phyloP scores from a whole-genome alignment of 2,888 invertebrate genomes.

The Dyspetes luteomarginatus region DNA sequence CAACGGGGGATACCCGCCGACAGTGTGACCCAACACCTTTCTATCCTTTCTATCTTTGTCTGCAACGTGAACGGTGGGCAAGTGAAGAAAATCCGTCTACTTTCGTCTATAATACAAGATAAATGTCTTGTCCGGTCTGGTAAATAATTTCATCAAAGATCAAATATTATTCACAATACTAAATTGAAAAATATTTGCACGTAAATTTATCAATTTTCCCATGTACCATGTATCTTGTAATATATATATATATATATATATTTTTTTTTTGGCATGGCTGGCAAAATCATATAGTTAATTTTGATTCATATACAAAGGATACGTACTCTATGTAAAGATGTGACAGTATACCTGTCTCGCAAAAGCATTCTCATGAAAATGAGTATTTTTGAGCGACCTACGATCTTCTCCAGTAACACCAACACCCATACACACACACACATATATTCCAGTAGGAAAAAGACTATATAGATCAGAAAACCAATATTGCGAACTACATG shows the following conservation, averaged over 20 bases:
- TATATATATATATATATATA: too few species aligned
- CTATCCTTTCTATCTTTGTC: background rate
- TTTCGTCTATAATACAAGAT: too few species aligned
- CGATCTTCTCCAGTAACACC: constrained; percentile 22
- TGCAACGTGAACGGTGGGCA: background rate
- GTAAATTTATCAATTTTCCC: background rate
- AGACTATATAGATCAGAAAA: constrained; percentile 17
- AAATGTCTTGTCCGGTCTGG: too few species aligned
- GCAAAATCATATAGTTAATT: background rate
- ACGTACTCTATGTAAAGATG: background rate
- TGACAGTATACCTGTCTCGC: constrained; percentile 7
- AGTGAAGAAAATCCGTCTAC: too few species aligned
- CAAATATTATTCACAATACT: background rate
- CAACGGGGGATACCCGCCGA: constrained; percentile 29
- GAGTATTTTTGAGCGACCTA: constrained; percentile 29
- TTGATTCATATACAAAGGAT: background rate
- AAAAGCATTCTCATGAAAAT: constrained; percentile 16
- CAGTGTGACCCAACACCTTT: constrained; percentile 31
- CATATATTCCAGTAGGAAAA: constrained; percentile 16
- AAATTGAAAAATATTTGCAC: background rate
- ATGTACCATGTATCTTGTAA: too few species aligned
- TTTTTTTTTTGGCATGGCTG: background rate
- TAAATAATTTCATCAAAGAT: background rate
- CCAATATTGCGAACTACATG: constrained; percentile 35
- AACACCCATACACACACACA: background rate